Evolutionary conservation across 2,113 vertebrate genomes (phyloP), one percentile per base, ranked within the genome.

Genomic region (Xenopus tropicalis): DNA sequence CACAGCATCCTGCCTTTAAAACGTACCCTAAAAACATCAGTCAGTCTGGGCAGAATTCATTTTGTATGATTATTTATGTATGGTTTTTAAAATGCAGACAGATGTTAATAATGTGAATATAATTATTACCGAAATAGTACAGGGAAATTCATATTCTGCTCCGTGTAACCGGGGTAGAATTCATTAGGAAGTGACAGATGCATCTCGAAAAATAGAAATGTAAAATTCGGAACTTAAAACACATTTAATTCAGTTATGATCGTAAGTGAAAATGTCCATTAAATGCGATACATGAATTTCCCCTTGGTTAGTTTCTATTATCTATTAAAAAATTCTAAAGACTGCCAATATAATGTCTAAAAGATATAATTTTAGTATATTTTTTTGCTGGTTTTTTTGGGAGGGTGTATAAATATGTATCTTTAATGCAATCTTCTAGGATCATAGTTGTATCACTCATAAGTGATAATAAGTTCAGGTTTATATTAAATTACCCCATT

Each of bases 61-160:
- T 66, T 46, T 14, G 44, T 48, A 48, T 66, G 44, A 48, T 66
- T 66, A 66, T 66, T 66, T 66, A 66, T 66, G 44, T 66, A 21
- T 44, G 64, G 7, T 66, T 66, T 37, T 66, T 66, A 48, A 66
- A 66, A 66, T 66, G 64, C 64, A 66, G 64, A 21, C 42, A 64
- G 62, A 66, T 66, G 64, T 66, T 66, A 66, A 66, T 46, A 43
- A 66, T 66, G n/a, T 22, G 64, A 66, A 66, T 66, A 66, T 46
- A 48, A 48, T 43, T 43, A 66, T 48, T 51, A 46, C 43, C 10
- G 48, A 66, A 21, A 66, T 48, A 66, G 64, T 43, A 46, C 20
- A n/a, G 64, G 64, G 64, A 23, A 23, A 66, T 22, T 22, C 22
- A 66, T 66, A 65, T 66, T 46, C 43, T 64, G 13, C 62, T 20